Evolutionary conservation across 2,888 invertebrate genomes (phyloP), one percentile per base, ranked within the genome.

Genomic region (Trypoxylon attenuatum): DNA sequence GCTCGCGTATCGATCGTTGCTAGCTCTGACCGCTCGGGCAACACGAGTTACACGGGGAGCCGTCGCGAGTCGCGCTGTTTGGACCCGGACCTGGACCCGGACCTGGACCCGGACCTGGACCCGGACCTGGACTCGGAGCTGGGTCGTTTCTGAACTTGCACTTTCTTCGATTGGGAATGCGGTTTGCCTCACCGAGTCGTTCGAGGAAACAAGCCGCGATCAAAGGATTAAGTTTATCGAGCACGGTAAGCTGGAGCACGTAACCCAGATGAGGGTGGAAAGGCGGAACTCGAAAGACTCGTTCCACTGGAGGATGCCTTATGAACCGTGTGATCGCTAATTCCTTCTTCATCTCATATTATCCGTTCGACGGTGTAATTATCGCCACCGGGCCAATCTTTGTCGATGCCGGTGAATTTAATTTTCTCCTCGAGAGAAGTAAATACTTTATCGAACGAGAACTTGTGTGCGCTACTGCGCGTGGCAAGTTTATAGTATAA

Each of bases 141-240:
- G 8, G 23, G 29, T 49, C 29, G 50, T 18, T 25, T 39, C 23
- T n/a, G 47, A 68, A 50, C 51, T 45, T 27, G 47, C 18, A 27
- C 10, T 42, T 43, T 58, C 23, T 55, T 49, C 22, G 16, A 15
- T 13, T n/a, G 19, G 6, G 13, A 67, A 59, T 15, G 41, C 22
- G 39, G 22, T 19, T 56, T 19, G 25, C 27, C 39, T 56, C 43
- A 19, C 16, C 23, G 4, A n/a, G 46, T 6, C 5, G 51, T 22
- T 22, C 29, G 27, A 38, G 41, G 27, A 33, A 21, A 39, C 41
- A 16, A 5, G 19, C 19, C 5, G n/a, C 21, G 22, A 8, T 43
- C 16, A 16, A 22, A 22, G 18, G 19, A 57, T 62, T 53, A 42
- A 2, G 25, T 13, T 27, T 43, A 19, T 42, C 27, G 16, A 43